Evolutionary conservation across 2,888 invertebrate species (phyloP).

Genomic region (Phyto melanocephala): DNA sequence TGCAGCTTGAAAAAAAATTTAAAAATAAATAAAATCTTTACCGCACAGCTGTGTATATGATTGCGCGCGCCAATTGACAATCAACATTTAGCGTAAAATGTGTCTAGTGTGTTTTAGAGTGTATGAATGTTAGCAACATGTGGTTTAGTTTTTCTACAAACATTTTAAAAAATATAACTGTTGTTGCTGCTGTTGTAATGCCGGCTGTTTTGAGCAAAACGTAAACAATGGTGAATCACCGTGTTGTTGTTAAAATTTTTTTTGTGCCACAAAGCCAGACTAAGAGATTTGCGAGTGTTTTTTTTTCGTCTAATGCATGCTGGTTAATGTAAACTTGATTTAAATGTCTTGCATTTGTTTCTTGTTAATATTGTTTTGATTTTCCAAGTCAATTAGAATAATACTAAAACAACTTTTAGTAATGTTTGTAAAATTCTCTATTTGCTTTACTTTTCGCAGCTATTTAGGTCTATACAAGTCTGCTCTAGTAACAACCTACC

Average conservation of each 20-base stretch:
- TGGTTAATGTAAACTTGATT: conserved; percentile 51
- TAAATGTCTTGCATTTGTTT: conserved; percentile 15
- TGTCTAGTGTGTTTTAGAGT: conserved; percentile 42
- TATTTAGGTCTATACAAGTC: neutral
- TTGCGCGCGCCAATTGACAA: conserved; percentile 65
- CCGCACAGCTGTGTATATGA: conserved; percentile 61
- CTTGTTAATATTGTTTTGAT: conserved; percentile 33
- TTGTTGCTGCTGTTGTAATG: conserved; percentile 41
- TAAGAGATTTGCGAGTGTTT: neutral
- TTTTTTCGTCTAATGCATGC: conserved; percentile 18
- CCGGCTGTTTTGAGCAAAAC: conserved; percentile 62
- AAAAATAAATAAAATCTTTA: conserved; percentile 12
- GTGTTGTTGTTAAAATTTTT: neutral
- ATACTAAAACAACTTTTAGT: conserved; percentile 34
- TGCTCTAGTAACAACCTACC: neutral
- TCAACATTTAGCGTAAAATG: conserved; percentile 61
- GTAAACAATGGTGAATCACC: conserved; percentile 65
- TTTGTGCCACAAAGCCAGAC: conserved; percentile 30
- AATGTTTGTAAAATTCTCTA: neutral
- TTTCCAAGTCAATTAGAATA: conserved; percentile 60
- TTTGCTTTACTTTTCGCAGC: neutral
- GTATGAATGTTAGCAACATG: conserved; percentile 57
- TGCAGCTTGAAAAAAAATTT: no score
- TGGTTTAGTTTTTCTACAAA: conserved; percentile 43
- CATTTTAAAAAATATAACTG: conserved; percentile 9